Evolutionary conservation across 1,140 invertebrate genomes (phyloP), one percentile per base, ranked within the genome.

Genomic region (Sycophila sp.): DNA sequence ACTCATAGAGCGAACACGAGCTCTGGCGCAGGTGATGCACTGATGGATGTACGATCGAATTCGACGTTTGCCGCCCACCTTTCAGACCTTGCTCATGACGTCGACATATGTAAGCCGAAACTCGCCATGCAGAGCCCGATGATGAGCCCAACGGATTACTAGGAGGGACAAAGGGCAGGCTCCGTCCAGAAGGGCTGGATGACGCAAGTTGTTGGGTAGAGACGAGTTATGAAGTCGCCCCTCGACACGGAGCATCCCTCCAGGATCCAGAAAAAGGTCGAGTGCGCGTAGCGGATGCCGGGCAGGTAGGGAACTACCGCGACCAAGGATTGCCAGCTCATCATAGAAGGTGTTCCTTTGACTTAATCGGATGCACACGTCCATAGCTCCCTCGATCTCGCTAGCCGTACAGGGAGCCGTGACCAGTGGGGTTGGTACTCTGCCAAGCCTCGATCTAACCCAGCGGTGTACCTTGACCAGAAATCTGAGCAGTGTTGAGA

Each of bases 171-270:
- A n/a, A 4, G 49, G 60, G 0, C 7, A 24, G 0, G 0, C 1
- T 15, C 30, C 36, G 6, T 11, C 1, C n/a, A 74, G 32, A 8
- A 74, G 45, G 11, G 32, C 40, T 4, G 69, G 69, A 34, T 74
- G 73, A 15, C 58, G 53, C 0, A 19, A 15, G 1, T 45, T 28
- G 8, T 13, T 15, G 2, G 10, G 2, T 0, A 74, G 55, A 0
- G 5, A 0, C 0, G 69, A 49, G 10, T 64, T 13, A 4, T 74
- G 11, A 0, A 74, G 51, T 0, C 73, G 59, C 24, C 65, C 69
- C 0, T 60, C 69, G 7, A 74, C 59, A 2, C 69, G 32, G 2
- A 74, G 38, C 19, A 70, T 13, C 0, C 40, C 66, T 1, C 62
- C 13, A 1, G 3, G 24, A 22, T 40, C n/a, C 15, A 51, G 19